These are phyloP conservation scores for Linyphia triangularis DNA, from an alignment of 2,888 invertebrate species.

Conservation along the genomic window DNA sequence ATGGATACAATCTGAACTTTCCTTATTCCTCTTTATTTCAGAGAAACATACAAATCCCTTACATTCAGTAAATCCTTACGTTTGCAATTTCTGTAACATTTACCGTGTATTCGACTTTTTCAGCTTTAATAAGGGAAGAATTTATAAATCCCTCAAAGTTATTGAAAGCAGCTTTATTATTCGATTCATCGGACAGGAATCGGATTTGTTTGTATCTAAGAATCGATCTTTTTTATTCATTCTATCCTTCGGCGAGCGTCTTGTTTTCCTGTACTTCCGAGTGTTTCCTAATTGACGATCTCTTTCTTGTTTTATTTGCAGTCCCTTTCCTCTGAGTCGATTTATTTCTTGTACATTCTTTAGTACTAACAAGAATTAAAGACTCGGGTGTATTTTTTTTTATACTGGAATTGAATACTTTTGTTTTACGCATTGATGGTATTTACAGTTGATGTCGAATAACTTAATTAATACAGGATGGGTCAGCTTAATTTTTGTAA, in stretches of 20 bases:
- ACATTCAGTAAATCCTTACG: not conserved
- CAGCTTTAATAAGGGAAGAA: not conserved
- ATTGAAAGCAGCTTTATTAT: not conserved
- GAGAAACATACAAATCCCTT: conserved; percentile 28
- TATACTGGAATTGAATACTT: not conserved
- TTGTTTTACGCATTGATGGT: not conserved
- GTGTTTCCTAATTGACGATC: conserved; percentile 19
- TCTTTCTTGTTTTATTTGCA: not conserved
- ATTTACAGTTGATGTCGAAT: not conserved
- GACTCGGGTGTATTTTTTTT: not conserved
- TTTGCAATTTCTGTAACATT: conserved; percentile 10
- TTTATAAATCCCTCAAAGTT: not conserved
- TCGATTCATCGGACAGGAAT: not conserved
- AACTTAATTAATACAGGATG: no score
- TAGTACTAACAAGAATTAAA: no score
- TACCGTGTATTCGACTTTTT: not conserved
- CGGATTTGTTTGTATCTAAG: not conserved
- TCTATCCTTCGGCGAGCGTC: not conserved
- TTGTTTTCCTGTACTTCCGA: not conserved
- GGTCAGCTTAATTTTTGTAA: no score
- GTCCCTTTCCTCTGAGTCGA: not conserved
- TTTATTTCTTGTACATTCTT: conserved; percentile 2
- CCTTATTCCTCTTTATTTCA: not conserved
- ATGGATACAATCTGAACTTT: not conserved
- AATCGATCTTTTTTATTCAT: not conserved